phyloP scores from a whole-genome alignment of 2,888 invertebrate species.

The Exephanes ischioxanthus region DNA sequence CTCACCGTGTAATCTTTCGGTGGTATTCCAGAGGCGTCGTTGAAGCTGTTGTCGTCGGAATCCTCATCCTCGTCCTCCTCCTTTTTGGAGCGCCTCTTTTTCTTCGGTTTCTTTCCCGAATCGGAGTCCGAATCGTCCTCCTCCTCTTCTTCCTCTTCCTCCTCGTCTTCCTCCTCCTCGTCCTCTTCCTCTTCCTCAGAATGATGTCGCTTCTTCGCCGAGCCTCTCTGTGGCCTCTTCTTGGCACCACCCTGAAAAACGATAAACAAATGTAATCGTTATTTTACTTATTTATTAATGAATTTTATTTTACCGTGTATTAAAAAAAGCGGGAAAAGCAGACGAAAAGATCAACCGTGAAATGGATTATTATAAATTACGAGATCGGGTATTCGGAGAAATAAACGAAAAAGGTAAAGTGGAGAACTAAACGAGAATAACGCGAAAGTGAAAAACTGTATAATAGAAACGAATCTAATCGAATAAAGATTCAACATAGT shows the following conservation, averaged over 20 bases:
- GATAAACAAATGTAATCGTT: not conserved
- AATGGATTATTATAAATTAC: not conserved
- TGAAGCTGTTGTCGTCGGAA: constrained; percentile 82
- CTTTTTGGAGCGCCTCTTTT: constrained; percentile 78
- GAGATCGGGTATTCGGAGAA: too few relatives aligned
- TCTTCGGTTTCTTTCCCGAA: constrained; percentile 80
- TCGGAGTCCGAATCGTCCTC: constrained; percentile 82
- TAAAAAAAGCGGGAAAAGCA: too few relatives aligned
- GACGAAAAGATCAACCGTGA: too few relatives aligned
- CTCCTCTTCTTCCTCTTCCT: constrained; percentile 81
- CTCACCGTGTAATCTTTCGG: constrained; percentile 83
- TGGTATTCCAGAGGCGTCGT: constrained; percentile 80
- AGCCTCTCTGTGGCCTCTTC: constrained; percentile 81
- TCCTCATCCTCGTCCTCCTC: constrained; percentile 83
- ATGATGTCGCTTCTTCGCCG: constrained; percentile 82
- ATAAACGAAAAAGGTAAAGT: too few relatives aligned
- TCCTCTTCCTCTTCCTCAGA: constrained; percentile 80
- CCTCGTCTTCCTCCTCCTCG: constrained; percentile 82
- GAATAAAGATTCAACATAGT: too few relatives aligned
- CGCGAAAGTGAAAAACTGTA: too few relatives aligned
- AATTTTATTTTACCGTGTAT: too few relatives aligned
- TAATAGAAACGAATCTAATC: too few relatives aligned
- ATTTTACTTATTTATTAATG: too few relatives aligned
- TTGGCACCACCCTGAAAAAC: constrained; percentile 76
- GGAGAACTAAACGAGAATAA: too few relatives aligned